Evolutionary conservation across 35 echinoderm and acorn worm species (phyloP), one percentile per base, ranked within the genome.

Genomic region (Chiridota heheva): DNA sequence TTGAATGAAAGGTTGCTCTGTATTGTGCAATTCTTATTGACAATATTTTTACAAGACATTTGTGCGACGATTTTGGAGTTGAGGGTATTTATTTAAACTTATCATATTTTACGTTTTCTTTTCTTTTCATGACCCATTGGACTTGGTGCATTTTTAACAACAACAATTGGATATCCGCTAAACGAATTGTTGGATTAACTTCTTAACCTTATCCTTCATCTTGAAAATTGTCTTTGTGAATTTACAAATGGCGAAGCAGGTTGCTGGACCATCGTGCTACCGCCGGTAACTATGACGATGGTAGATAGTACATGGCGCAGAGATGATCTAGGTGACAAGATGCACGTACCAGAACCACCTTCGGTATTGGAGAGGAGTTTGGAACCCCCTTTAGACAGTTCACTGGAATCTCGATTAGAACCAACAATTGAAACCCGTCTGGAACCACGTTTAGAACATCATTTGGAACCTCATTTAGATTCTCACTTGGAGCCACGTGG

Each of bases 221-320:
- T n/a, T n/a, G n/a, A n/a, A n/a, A n/a, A n/a, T n/a, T n/a, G n/a
- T n/a, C n/a, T n/a, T n/a, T n/a, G n/a, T n/a, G n/a, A n/a, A n/a
- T n/a, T n/a, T n/a, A n/a, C n/a, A n/a, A n/a, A n/a, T n/a, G n/a
- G 77, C 79, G 60, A 73, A 96, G 95, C 81, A 84, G 85, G 80
- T 81, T 73, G 81, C 86, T 69, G 88, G 88, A 64, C 76, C 84
- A 91, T 80, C 47, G 79, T 86, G 87, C 92, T 90, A 43, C 87
- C 92, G 88, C 88, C 92, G 35, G 92, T 82, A 90, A 85, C 76
- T 40, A 96, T 96, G 92, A 83, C 92, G 92, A 96, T 96, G 92
- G 92, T 87, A 81, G 92, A 90, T 85, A 90, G 88, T 96, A 90
- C 89, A 55, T 98, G 95, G 95, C 84, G 89, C 63, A 91, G 69